These are phyloP conservation scores for Malurus leucopterus DNA, from an alignment of 2,797 vertebrate genomes.

Conservation along the genomic window DNA sequence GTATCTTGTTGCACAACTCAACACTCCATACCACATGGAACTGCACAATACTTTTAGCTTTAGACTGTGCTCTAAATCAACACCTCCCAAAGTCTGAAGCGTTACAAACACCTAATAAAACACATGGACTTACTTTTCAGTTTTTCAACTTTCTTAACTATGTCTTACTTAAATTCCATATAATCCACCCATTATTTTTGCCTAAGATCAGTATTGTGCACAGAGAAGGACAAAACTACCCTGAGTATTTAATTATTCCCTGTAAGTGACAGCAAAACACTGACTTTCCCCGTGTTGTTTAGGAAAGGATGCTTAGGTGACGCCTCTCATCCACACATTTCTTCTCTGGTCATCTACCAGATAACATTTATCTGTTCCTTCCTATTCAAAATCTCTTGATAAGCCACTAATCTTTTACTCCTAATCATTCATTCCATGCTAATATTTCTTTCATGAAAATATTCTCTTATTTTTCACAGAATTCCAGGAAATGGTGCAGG, in stretches of 20 bases:
- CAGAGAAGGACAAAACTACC: background rate
- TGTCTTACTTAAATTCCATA: background rate
- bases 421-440: background rate
- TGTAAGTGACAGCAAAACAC: background rate
- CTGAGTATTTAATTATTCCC: background rate
- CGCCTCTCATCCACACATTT: background rate
- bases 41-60: background rate
- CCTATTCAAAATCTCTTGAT: background rate
- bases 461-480: conserved; percentile 75
- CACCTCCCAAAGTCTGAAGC: background rate
- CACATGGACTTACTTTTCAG: fast-evolving
- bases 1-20: background rate
- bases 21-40: background rate
- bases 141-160: background rate
- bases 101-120: background rate
- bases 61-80: background rate
- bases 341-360: background rate
- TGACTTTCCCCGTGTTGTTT: background rate
- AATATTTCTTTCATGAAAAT: background rate
- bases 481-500: conserved; percentile 90
- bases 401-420: background rate
- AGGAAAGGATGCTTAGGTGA: background rate
- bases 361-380: background rate
- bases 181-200: background rate
- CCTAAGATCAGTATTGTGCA: background rate